Base-by-base conservation (phyloP, 2,797 vertebrate species). In the Salarias fasciatus region DNA sequence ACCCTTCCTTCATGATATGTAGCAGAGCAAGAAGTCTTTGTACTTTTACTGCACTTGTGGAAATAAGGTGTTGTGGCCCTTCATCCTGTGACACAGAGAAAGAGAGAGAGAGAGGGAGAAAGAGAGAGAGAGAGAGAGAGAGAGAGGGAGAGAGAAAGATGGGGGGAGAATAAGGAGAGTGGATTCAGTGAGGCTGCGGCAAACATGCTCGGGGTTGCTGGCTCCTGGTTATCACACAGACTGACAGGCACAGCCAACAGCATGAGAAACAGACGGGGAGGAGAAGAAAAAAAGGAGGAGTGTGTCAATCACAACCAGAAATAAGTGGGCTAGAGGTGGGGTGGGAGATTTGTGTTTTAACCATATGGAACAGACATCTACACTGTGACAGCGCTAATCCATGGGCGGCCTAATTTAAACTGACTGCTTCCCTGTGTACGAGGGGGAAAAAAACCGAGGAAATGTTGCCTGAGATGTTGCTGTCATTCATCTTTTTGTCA, bases 21-120 rank as follows among this genome's bases (percentile, higher is more conserved):
- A 92, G 93, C 94, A 94, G 94, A 96, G 93, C 94, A 94, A 95
- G 94, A 94, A 95, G 94, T 95, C 93, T 94, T 86, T 94, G 94
- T 95, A 94, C 94, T 94, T 94, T 94, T 94, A 94, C 94, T 95
- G 95, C 94, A 95, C 93, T 92, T 94, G 94, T 95, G 94, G 94
- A 94, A 94, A 93, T 94, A 93, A 93, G 94, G 91, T 90, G 93
- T 90, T 90, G 93, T 75, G 63, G 90, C 91, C 91, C 90, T 86
- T 93, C 92, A 92, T 93, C 95, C 95, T 96, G 92, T 57, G 83
- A 93, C 74, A 91, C 36, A 87, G 71, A 79, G 46, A 83, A 60
- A 87, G 81, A 69, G 60, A 72, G 63, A 63, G 56, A 69, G 63
- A 43, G 57, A 38, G 42, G 48, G 59, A 71, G 61, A 73, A 70